These are phyloP conservation scores for Podarcis lilfordi DNA, from an alignment of 2,797 vertebrate species.

Conservation along the genomic window DNA sequence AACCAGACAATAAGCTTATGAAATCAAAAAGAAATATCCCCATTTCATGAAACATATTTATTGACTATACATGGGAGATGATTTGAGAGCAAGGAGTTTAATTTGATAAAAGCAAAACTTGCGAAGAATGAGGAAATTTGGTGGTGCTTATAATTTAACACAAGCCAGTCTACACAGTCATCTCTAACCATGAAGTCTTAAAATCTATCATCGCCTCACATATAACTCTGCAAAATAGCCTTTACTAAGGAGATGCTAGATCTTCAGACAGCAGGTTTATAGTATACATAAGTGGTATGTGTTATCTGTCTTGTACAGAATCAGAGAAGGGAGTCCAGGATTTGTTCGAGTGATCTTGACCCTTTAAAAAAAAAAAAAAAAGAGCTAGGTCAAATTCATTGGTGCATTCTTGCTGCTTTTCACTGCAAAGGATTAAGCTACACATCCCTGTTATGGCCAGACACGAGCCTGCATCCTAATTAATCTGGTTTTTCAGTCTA, in stretches of 20 bases:
- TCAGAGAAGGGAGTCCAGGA: neutral
- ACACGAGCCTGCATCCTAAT: neutral
- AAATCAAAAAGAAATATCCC: neutral
- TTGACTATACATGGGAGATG: slow-evolving; percentile 27
- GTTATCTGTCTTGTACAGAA: slow-evolving; percentile 20
- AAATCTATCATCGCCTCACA: neutral
- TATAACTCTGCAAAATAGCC: slow-evolving; percentile 22
- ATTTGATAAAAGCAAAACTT: slow-evolving; percentile 21
- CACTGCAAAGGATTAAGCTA: neutral
- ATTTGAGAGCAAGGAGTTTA: neutral
- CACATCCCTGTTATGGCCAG: neutral
- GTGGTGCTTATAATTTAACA: slow-evolving; percentile 21
- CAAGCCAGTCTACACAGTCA: neutral
- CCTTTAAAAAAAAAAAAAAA: neutral
- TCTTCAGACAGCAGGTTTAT: neutral
- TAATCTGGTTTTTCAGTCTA: neutral
- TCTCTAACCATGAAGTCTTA: neutral
- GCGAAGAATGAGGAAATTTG: slow-evolving; percentile 20
- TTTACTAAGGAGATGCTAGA: slow-evolving; percentile 19
- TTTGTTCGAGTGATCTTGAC: slow-evolving; percentile 8
- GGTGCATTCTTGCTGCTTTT: slow-evolving; percentile 12
- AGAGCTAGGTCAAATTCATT: neutral
- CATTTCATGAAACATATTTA: slow-evolving; percentile 13
- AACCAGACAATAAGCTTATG: neutral
- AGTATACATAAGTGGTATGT: slow-evolving; percentile 15